Percentiles rank a stretch among this genome's conserved stretches.
Conservation (phyloP, 2,888 invertebrate species). For the Dichetophora obliterata region DNA sequence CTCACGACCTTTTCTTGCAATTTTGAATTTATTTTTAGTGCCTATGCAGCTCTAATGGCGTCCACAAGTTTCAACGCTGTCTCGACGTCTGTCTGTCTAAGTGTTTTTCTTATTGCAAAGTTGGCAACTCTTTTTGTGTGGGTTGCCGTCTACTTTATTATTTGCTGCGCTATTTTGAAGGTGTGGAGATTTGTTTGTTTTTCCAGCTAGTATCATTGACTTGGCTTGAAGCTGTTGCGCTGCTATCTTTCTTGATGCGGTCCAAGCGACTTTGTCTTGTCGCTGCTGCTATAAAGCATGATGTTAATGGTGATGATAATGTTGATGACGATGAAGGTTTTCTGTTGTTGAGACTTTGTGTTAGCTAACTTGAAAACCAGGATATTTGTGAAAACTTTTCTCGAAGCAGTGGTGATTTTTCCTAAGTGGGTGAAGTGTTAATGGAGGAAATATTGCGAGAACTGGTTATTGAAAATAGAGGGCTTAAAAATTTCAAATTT, state of each 20-base stretch:
- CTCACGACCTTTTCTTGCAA: conserved; percentile 30
- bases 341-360: background rate
- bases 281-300: background rate
- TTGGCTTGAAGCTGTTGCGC: background rate
- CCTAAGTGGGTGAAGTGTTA: too few relatives aligned
- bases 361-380: background rate
- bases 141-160: background rate
- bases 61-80: background rate
- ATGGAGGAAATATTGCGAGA: too few relatives aligned
- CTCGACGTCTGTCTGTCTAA: conserved; percentile 13
- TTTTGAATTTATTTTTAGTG: conserved; percentile 20
- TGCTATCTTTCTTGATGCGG: background rate
- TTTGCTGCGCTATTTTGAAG: background rate
- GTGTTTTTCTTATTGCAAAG: background rate
- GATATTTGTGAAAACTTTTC: background rate
- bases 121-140: conserved; percentile 13
- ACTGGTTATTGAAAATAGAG: too few relatives aligned
- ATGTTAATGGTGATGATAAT: background rate
- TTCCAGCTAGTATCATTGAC: conserved; percentile 11
- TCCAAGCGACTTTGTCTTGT: background rate
- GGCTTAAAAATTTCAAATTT: too few relatives aligned
- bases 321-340: background rate
- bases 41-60: conserved; percentile 28
- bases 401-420: too few relatives aligned
- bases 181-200: conserved; percentile 6